Percentiles rank a stretch among this genome's conserved stretches.
These are phyloP conservation scores for Ochropacha duplaris DNA, from an alignment of 2,888 invertebrate genomes.

Conservation along the genomic window DNA sequence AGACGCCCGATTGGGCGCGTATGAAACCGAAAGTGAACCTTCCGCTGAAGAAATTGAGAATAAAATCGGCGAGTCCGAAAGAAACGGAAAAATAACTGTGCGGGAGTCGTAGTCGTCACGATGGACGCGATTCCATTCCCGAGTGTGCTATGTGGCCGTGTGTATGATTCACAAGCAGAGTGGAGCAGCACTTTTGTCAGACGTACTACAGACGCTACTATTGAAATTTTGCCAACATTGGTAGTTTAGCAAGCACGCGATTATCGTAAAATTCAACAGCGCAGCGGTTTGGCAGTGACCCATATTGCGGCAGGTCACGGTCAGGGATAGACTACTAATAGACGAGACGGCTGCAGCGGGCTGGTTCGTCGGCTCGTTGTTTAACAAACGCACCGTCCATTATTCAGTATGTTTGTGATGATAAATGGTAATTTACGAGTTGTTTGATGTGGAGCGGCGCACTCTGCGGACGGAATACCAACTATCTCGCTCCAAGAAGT, in stretches of 20 bases:
- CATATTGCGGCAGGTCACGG: conserved; percentile 73
- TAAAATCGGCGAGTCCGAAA: conserved; percentile 22
- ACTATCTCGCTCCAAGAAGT: conserved; percentile 35
- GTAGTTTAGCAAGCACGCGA: conserved; percentile 64
- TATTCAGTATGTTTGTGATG: conserved; percentile 35
- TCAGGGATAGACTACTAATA: conserved; percentile 54
- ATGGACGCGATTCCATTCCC: conserved; percentile 42
- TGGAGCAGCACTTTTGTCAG: conserved; percentile 54
- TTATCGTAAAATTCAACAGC: conserved; percentile 74
- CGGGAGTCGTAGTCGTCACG: conserved; percentile 58
- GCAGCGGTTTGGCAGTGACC: conserved; percentile 68
- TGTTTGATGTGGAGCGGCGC: conserved; percentile 46
- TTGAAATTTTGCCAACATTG: conserved; percentile 79
- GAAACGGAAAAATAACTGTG: conserved; percentile 45
- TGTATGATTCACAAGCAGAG: conserved; percentile 56
- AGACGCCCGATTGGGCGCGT: conserved; percentile 39
- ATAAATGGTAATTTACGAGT: conserved; percentile 48
- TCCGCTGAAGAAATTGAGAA: conserved; percentile 41
- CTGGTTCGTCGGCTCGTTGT: conserved; percentile 28
- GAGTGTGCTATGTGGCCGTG: conserved; percentile 24
- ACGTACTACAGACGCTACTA: conserved; percentile 78
- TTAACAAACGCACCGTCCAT: conserved; percentile 25
- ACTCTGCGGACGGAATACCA: conserved; percentile 48
- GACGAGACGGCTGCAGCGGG: conserved; percentile 22
- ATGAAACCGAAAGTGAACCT: conserved; percentile 45